Evolutionary conservation across 2,888 invertebrate species (phyloP).

Genomic region (Malthinus seriepunctatus): DNA sequence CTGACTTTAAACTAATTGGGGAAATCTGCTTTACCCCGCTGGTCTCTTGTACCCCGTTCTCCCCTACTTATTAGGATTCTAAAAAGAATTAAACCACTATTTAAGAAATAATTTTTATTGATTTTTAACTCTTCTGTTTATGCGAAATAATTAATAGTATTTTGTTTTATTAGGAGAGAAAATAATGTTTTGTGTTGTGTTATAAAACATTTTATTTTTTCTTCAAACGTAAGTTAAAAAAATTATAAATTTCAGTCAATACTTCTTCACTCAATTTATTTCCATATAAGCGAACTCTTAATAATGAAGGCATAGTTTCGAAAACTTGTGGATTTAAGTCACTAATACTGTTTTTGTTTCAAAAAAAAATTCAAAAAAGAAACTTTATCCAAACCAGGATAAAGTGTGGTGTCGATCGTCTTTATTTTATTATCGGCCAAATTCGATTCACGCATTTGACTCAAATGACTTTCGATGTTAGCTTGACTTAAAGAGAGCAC

Average conservation of each 20-base stretch:
- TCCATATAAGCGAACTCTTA: not conserved
- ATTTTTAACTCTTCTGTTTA: too few species aligned
- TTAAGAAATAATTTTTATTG: too few species aligned
- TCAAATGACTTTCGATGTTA: not conserved
- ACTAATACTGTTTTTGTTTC: not conserved
- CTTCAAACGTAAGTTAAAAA: too few species aligned
- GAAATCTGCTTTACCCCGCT: too few species aligned
- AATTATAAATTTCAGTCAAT: not conserved
- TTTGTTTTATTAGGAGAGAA: too few species aligned
- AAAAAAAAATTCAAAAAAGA: not conserved
- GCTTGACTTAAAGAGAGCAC: not conserved
- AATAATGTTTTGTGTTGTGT: too few species aligned
- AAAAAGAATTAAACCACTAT: too few species aligned
- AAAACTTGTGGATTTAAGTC: not conserved
- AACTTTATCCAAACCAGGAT: not conserved
- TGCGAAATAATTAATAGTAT: too few species aligned
- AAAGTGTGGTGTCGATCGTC: not conserved
- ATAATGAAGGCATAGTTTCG: not conserved
- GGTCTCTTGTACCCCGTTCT: too few species aligned
- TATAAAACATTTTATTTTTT: too few species aligned
- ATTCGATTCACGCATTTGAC: not conserved
- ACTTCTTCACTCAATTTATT: not conserved
- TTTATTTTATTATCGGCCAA: not conserved
- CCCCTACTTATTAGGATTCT: too few species aligned
- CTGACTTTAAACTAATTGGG: too few species aligned